phyloP scores from a whole-genome alignment of 2,888 invertebrate genomes.

The Auanema freiburgensis region DNA sequence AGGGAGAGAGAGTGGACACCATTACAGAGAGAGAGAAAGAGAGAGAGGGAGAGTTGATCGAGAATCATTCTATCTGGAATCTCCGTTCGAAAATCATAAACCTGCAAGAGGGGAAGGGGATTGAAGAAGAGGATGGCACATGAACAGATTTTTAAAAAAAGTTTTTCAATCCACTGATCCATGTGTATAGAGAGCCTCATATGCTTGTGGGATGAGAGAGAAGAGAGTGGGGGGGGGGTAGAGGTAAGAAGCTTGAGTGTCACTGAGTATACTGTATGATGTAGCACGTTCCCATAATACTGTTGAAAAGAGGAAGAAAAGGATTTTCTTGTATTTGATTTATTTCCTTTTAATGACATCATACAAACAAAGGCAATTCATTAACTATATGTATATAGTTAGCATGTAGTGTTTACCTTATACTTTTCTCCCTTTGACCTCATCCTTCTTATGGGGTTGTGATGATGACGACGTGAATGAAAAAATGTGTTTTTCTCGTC shows the following conservation, averaged over 20 bases:
- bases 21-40: too few species aligned
- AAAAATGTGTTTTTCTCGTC: background rate
- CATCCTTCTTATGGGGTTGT: background rate
- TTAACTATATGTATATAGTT: background rate
- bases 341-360: slow-evolving; percentile 2
- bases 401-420: background rate
- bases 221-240: too few species aligned
- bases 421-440: background rate
- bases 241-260: too few species aligned
- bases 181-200: too few species aligned
- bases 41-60: too few species aligned
- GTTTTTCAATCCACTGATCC: background rate
- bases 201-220: too few species aligned
- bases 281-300: background rate
- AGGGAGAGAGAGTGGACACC: too few species aligned
- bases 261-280: too few species aligned
- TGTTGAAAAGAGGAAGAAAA: too few species aligned
- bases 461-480: background rate
- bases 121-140: background rate
- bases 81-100: too few species aligned
- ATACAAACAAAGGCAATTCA: background rate
- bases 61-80: too few species aligned
- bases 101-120: too few species aligned
- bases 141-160: background rate
- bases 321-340: slow-evolving; percentile 2